Conservation (phyloP, 1,140 invertebrate genomes). For the Eubasilissa regina region DNA sequence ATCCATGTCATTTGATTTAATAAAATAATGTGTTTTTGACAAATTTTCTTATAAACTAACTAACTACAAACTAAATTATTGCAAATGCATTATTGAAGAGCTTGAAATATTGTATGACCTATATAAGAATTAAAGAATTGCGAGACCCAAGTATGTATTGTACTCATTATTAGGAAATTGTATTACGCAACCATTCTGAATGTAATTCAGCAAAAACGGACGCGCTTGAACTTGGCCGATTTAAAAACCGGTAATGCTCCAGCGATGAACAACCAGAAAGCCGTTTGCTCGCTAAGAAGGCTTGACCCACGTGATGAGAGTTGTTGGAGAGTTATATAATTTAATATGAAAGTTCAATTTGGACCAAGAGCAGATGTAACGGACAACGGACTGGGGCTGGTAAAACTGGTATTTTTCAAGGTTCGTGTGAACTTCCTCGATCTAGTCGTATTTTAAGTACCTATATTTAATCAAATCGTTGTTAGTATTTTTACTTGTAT, state of each 20-base stretch:
- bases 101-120: too few relatives aligned
- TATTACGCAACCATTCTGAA: conserved; percentile 1
- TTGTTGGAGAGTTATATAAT: too few relatives aligned
- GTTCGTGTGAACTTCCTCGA: conserved; percentile 28
- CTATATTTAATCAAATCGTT: too few relatives aligned
- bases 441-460: neutral
- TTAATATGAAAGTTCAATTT: neutral
- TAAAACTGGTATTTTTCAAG: conserved; percentile 31
- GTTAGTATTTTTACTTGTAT: too few relatives aligned
- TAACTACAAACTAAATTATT: too few relatives aligned
- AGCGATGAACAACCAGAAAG: neutral
- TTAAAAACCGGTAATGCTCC: conserved; percentile 36
- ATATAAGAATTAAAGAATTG: neutral
- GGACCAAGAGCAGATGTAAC: conserved; percentile 14
- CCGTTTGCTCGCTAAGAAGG: neutral
- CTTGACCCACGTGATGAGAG: neutral
- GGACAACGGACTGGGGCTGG: neutral
- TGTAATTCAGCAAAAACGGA: conserved; percentile 15
- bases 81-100: too few relatives aligned
- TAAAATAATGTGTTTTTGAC: too few relatives aligned
- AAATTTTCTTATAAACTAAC: too few relatives aligned
- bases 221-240: conserved; percentile 44
- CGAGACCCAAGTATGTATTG: neutral
- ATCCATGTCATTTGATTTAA: too few relatives aligned
- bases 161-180: neutral